Conservation (phyloP, 2,888 invertebrate species). For the Tetranychus piercei region DNA sequence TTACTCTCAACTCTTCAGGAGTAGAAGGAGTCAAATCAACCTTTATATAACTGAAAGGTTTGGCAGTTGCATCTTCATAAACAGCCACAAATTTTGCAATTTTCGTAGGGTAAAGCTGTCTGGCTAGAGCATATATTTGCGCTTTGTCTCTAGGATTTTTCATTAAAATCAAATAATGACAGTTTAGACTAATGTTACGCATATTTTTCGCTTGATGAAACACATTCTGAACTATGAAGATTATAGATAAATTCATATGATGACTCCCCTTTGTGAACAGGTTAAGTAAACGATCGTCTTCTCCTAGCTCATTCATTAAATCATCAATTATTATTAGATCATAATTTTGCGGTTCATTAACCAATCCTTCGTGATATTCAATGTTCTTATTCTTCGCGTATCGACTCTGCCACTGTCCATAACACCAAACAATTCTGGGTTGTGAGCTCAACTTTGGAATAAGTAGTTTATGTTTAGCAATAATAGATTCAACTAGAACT, state of each 20-base stretch:
- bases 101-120: conserved; percentile 14
- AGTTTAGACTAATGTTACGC: no score
- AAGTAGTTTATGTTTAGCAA: conserved; percentile 5
- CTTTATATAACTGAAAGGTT: conserved; percentile 17
- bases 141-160: conserved; percentile 6
- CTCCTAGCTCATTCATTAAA: conserved; percentile 13
- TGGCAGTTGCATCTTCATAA: conserved; percentile 17
- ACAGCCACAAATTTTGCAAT: conserved; percentile 9
- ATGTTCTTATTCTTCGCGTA: neutral
- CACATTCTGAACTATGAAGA: conserved; percentile 20
- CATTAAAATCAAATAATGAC: conserved; percentile 5
- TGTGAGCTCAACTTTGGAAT: neutral
- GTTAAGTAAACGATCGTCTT: conserved; percentile 2
- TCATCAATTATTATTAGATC: conserved; percentile 15
- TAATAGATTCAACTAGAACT: conserved; percentile 1
- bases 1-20: neutral
- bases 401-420: conserved; percentile 12
- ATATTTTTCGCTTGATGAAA: no score
- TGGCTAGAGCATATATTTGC: neutral
- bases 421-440: conserved; percentile 10
- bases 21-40: conserved; percentile 11
- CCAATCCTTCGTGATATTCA: conserved; percentile 4
- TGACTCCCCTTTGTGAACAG: conserved; percentile 21
- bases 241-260: conserved; percentile 18
- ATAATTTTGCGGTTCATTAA: neutral